Evolutionary conservation across 1,140 invertebrate genomes (phyloP).

Genomic region (Sminthurides bifidus): DNA sequence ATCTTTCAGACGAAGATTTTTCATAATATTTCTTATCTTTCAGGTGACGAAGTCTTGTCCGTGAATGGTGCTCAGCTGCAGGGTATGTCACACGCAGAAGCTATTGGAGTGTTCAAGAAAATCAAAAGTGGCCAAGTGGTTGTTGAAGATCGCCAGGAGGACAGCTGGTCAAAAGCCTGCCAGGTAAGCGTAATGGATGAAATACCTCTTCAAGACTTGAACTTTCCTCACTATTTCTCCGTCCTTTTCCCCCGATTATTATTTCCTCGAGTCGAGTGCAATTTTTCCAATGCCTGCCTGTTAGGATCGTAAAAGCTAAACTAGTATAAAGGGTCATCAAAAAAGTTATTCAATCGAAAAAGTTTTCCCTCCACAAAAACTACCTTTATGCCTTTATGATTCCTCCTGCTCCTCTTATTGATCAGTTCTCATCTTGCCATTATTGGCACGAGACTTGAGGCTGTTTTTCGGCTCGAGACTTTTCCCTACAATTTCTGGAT

Average conservation of each 20-base stretch:
- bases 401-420: too few species aligned
- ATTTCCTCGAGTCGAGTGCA: background rate
- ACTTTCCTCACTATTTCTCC: background rate
- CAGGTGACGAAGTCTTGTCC: slow-evolving; percentile 82
- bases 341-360: background rate
- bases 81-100: slow-evolving; percentile 75
- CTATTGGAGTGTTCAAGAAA: slow-evolving; percentile 76
- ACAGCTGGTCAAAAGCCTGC: slow-evolving; percentile 36
- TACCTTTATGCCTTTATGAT: too few species aligned
- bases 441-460: background rate
- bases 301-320: background rate
- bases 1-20: too few species aligned
- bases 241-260: background rate
- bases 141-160: slow-evolving; percentile 63
- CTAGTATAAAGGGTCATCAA: background rate
- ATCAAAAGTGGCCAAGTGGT: slow-evolving; percentile 73
- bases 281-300: background rate
- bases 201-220: too few species aligned
- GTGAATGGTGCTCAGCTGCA: slow-evolving; percentile 70
- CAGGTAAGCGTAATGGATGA: too few species aligned
- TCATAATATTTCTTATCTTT: slow-evolving; percentile 36
- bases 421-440: too few species aligned
- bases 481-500: background rate
- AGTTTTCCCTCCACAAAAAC: too few species aligned
- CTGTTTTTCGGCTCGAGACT: background rate